Evolutionary conservation across 1,140 invertebrate genomes (phyloP), one percentile per base, ranked within the genome.

Genomic region (Hestina assimilis): DNA sequence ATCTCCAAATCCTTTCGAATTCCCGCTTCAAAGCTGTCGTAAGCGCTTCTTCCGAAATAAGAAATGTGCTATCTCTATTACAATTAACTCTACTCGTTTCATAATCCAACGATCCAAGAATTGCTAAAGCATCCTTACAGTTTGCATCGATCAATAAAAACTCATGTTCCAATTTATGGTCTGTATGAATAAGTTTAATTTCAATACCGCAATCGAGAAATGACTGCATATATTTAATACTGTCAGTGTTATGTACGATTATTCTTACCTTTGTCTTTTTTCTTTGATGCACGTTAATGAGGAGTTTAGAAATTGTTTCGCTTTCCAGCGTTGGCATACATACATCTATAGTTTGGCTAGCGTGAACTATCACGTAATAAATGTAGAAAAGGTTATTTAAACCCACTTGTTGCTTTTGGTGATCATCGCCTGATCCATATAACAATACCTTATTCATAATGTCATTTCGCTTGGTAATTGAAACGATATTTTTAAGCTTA

Each of bases 1-100:
- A 60, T 19, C 63, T 47, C 81, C 83, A 87, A n/a, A 84, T 59
- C 53, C 83, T 68, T 11, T 83, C 64, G 50, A 87, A 87, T 68
- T 87, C 81, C 6, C 53, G 59, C 23, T 69, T 72, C 12, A 87
- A 46, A 1, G 63, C 38, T 4, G 15, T 45, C 15, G 85, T 47
- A 0, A 83, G 59, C 0, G 31, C 17, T 8, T 20, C 0, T 17
- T 87, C 77, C 0, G 82, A 83, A 1, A 75, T 81, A 15, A 85
- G 52, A 7, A 84, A 14, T 0, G 83, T 82, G 5, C 47, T 56
- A 20, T 75, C 75, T 21, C 65, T 60, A 28, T 70, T 70, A 33
- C 66, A 76, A 58, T 77, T 77, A 9, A 76, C 72, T 9, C 67
- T 26, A 31, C 50, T 35, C 0, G 71, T 46, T 40, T 72, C 72